Conservation (phyloP, 2,113 vertebrate genomes). For the rabbit (Oryctolagus cuniculus) region mOryCun1.1 NC_091451.1:19210001-19210500, state of each 20-base stretch:
- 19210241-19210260: conserved; percentile 99
- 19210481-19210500: too few species aligned
- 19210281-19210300: conserved; percentile 96
- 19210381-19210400: conserved; percentile 87
- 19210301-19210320: conserved; percentile 91
- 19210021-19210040: not conserved
- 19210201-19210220: not conserved
- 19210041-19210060: not conserved
- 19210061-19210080: not conserved
- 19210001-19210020: not conserved
- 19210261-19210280: conserved; percentile 98
- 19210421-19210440: not conserved
- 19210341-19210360: conserved; percentile 94
- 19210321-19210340: conserved; percentile 93
- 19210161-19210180: not conserved
- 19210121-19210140: not conserved
- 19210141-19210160: not conserved
- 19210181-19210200: not conserved
- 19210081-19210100: not conserved
- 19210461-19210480: not conserved
- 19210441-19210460: not conserved
- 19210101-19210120: conserved; percentile 12
- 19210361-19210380: conserved; percentile 94
- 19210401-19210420: not conserved
- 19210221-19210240: conserved; percentile 70